A percentile compares a stretch with the other conserved stretches of the same genome.
Evolutionary conservation across 2,888 invertebrate species (phyloP).

Genomic region (Calameuta pallipes): DNA sequence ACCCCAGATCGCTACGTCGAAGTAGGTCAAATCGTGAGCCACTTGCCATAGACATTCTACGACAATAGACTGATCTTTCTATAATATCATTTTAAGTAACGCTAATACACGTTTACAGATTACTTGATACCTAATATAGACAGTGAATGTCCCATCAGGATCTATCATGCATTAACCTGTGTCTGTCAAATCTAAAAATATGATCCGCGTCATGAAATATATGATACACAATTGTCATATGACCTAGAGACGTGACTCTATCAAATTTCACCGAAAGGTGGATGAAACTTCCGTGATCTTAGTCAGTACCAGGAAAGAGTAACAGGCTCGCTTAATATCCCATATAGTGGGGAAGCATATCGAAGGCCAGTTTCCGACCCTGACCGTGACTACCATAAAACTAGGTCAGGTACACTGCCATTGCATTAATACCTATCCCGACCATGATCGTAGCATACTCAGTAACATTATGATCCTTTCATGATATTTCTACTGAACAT

Average conservation of each 20-base stretch:
- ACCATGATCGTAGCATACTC: neutral
- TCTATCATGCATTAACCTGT: neutral
- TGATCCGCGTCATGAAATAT: neutral
- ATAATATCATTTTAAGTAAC: neutral
- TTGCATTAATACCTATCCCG: slow-evolving; percentile 3
- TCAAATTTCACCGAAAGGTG: neutral
- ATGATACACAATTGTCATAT: neutral
- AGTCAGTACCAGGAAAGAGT: neutral
- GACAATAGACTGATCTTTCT: neutral
- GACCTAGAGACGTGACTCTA: neutral
- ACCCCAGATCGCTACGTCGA: neutral
- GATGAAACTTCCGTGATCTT: neutral
- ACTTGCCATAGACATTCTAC: neutral
- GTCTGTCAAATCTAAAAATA: neutral
- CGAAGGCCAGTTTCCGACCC: slow-evolving; percentile 49
- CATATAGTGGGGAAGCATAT: neutral
- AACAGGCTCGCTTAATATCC: neutral
- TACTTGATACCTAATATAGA: neutral
- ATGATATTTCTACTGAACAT: neutral
- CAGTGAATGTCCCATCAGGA: neutral
- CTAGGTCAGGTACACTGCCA: slow-evolving; percentile 43
- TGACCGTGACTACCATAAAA: slow-evolving; percentile 52
- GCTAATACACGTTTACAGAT: neutral
- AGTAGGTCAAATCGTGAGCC: neutral
- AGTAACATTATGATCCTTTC: neutral